Evolutionary conservation across 1,140 invertebrate species (phyloP).

Genomic region (Melanaphis sacchari): DNA sequence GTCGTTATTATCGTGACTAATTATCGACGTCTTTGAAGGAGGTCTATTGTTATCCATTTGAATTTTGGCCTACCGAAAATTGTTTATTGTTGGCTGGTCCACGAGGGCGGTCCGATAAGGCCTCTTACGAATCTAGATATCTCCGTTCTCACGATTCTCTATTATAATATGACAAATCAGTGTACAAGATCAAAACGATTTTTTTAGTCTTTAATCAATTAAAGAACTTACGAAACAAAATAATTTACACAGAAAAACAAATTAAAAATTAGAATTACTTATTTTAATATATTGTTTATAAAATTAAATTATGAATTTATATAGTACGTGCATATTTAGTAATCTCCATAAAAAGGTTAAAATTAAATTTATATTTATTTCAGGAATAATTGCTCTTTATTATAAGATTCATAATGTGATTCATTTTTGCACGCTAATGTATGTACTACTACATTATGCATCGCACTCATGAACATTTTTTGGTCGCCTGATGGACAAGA

Average conservation of each 20-base stretch:
- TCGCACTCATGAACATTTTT: not conserved
- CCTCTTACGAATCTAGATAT: not conserved
- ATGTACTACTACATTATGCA: not conserved
- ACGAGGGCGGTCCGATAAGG: slow-evolving; percentile 54
- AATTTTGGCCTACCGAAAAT: slow-evolving; percentile 55
- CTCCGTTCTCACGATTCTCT: slow-evolving; percentile 43
- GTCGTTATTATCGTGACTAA: slow-evolving; percentile 55
- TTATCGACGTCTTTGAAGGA: slow-evolving; percentile 55
- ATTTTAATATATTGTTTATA: not conserved
- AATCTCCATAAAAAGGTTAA: not conserved
- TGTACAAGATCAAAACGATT: slow-evolving; percentile 24
- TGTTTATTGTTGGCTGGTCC: slow-evolving; percentile 50
- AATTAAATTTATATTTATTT: not conserved
- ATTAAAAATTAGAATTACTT: not conserved
- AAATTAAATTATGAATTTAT: not conserved
- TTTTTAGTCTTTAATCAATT: slow-evolving; percentile 22
- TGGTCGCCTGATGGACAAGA: not conserved
- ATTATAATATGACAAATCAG: not conserved
- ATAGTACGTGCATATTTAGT: not conserved
- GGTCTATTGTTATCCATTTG: slow-evolving; percentile 54
- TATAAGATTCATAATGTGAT: not conserved
- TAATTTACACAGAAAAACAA: not conserved
- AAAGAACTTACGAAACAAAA: not conserved
- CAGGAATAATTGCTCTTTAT: not conserved
- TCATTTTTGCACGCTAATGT: not conserved